These are phyloP conservation scores for Cartodere bifasciata DNA, from an alignment of 2,888 invertebrate species.

Conservation along the genomic window DNA sequence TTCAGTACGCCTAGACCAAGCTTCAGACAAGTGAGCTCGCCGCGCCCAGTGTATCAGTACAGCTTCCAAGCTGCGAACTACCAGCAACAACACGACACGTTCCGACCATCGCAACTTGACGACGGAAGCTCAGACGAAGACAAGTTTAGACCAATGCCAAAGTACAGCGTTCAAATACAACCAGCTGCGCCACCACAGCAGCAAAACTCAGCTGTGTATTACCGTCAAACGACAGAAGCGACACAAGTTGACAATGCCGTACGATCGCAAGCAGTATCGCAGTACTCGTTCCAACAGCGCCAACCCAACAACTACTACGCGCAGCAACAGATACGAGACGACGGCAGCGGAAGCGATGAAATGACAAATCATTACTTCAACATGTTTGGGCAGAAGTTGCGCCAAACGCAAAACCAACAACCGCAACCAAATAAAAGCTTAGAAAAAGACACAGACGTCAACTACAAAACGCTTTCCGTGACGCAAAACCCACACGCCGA, in stretches of 20 bases:
- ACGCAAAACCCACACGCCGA: conserved; percentile 7
- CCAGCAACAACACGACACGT: conserved; percentile 26
- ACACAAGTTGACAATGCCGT: neutral
- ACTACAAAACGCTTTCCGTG: conserved; percentile 13
- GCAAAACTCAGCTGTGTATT: conserved; percentile 25
- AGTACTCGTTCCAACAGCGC: conserved; percentile 10
- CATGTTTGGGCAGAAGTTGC: conserved; percentile 58
- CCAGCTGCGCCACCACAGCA: conserved; percentile 32
- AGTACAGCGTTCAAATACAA: conserved; percentile 33
- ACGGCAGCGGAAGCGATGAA: too few species aligned
- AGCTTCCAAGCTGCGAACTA: conserved; percentile 53
- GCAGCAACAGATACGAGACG: conserved; percentile 26
- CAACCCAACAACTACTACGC: conserved; percentile 4
- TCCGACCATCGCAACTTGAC: conserved; percentile 22
- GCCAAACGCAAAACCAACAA: conserved; percentile 38
- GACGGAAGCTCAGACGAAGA: conserved; percentile 15
- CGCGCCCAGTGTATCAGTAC: conserved; percentile 58
- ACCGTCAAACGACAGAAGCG: conserved; percentile 7
- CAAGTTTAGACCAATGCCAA: conserved; percentile 24
- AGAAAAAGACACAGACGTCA: conserved; percentile 11
- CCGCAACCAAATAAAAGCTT: conserved; percentile 22
- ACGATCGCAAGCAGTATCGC: neutral
- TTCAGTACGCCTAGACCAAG: conserved; percentile 44
- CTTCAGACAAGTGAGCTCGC: conserved; percentile 17
- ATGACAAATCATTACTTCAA: conserved; percentile 64